These are phyloP conservation scores for Copsychus sechellarum DNA, from an alignment of 2,113 vertebrate species.

Conservation along the genomic window DNA sequence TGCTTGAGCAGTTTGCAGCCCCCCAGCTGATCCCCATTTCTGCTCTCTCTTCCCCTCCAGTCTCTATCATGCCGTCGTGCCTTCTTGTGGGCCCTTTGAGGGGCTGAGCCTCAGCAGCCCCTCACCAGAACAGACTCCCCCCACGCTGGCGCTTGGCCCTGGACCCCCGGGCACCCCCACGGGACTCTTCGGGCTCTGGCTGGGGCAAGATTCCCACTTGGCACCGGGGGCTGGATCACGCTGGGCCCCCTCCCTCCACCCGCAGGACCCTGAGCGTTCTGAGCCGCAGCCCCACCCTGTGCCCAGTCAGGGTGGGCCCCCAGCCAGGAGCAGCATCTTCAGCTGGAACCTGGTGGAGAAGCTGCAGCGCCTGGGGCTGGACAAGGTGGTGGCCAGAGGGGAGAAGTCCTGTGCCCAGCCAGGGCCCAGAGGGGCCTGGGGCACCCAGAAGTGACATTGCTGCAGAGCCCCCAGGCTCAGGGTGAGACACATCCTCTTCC, in stretches of 20 bases:
- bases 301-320: not conserved
- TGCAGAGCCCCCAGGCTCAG: accelerated
- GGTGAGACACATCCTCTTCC: not conserved
- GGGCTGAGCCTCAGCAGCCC: constrained; percentile 61
- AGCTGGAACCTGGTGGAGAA: constrained; percentile 84
- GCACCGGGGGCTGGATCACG: not conserved
- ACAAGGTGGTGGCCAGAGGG: constrained; percentile 78
- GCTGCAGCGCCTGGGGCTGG: constrained; percentile 78
- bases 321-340: constrained; percentile 59
- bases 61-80: constrained; percentile 76
- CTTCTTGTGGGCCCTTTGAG: constrained; percentile 81
- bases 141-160: not conserved
- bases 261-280: not conserved
- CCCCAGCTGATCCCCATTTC: not conserved
- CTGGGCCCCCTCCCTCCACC: not conserved
- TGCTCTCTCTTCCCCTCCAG: constrained; percentile 60
- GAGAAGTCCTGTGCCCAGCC: not conserved
- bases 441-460: accelerated
- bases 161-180: not conserved
- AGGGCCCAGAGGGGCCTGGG: not conserved
- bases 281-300: not conserved
- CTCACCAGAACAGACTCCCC: not conserved
- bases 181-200: constrained; percentile 74
- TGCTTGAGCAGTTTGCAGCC: not conserved
- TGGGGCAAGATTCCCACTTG: constrained; percentile 64